Conservation (phyloP, 2,888 invertebrate species). For the Drosophila macrospina region DNA sequence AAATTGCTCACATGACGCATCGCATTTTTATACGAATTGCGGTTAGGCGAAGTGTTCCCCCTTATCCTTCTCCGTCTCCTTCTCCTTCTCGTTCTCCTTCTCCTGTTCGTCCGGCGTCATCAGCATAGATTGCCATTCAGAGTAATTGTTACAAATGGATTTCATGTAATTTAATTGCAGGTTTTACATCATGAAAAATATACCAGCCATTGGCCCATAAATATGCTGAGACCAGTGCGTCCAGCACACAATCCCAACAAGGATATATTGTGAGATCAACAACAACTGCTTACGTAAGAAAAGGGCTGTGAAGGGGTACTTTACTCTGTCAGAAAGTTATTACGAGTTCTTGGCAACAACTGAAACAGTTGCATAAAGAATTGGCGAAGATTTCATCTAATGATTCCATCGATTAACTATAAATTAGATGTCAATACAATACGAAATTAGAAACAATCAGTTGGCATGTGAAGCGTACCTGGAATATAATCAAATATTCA, state of each 20-base stretch:
- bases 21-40: constrained; percentile 72
- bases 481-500: constrained; percentile 74
- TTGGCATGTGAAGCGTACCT: constrained; percentile 10
- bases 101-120: constrained; percentile 62
- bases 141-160: constrained; percentile 83
- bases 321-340: background rate
- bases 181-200: constrained; percentile 81
- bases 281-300: background rate
- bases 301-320: too few relatives aligned
- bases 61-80: background rate
- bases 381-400: background rate
- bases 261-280: constrained; percentile 41
- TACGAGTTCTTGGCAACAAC: background rate
- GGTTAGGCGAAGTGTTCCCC: constrained; percentile 41
- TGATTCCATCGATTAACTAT: constrained; percentile 17
- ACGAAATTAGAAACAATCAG: constrained; percentile 25
- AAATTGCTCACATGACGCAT: constrained; percentile 80
- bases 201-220: constrained; percentile 67
- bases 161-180: constrained; percentile 82
- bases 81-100: background rate
- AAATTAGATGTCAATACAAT: constrained; percentile 20
- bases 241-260: constrained; percentile 31
- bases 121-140: constrained; percentile 79
- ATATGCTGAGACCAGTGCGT: constrained; percentile 33
- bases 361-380: background rate